Percentiles rank a stretch among this genome's conserved stretches.
phyloP scores from a whole-genome alignment of 2,797 vertebrate species.

The Botia kubotai region DNA sequence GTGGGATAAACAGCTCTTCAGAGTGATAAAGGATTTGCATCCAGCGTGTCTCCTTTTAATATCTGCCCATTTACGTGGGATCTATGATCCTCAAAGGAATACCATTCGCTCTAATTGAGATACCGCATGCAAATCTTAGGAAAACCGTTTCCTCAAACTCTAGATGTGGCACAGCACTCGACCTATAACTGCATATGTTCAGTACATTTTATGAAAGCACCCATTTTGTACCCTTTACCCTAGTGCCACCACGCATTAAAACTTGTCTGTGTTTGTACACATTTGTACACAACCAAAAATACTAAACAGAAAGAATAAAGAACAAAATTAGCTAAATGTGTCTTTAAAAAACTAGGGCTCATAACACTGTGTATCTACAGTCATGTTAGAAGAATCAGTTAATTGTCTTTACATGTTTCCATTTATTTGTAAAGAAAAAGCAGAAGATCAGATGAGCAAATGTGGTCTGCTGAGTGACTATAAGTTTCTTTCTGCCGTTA shows the following conservation, averaged over 20 bases:
- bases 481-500: neutral
- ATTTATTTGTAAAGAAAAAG: conserved; percentile 15
- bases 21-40: conserved; percentile 69
- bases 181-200: conserved; percentile 57
- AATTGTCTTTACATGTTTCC: conserved; percentile 63
- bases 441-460: conserved; percentile 8
- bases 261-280: no score
- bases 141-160: conserved; percentile 56
- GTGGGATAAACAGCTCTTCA: conserved; percentile 69
- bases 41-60: conserved; percentile 76
- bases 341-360: no score
- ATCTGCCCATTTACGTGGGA: conserved; percentile 68
- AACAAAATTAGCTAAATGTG: no score
- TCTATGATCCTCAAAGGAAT: conserved; percentile 75
- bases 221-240: conserved; percentile 5
- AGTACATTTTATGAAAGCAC: conserved; percentile 14
- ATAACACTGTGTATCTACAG: no score
- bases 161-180: conserved; percentile 51
- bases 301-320: no score
- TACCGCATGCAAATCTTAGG: conserved; percentile 75
- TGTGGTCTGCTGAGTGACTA: neutral
- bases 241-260: no score
- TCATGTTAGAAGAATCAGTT: no score
- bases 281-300: no score
- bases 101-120: conserved; percentile 71